phyloP scores from a whole-genome alignment of 2,888 invertebrate species.

The Bombylius major region DNA sequence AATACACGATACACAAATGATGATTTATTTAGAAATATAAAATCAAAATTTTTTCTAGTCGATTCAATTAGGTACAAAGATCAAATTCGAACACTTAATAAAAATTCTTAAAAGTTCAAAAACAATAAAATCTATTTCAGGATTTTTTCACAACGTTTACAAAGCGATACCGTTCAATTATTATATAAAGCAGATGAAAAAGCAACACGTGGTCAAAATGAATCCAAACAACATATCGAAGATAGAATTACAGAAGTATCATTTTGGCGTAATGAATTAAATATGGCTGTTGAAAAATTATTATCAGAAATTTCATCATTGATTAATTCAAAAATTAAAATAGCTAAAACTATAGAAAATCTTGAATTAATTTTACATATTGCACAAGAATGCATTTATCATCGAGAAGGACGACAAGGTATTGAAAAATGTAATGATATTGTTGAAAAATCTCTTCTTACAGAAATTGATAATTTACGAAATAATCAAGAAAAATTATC shows the following conservation, averaged over 20 bases:
- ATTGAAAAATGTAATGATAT: constrained; percentile 84
- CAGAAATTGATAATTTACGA: constrained; percentile 71
- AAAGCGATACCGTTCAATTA: constrained; percentile 64
- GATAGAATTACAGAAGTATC: constrained; percentile 85
- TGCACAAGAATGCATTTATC: constrained; percentile 87
- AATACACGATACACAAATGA: constrained; percentile 84
- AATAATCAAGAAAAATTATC: constrained; percentile 67
- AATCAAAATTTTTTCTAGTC: constrained; percentile 67
- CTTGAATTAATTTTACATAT: constrained; percentile 85
- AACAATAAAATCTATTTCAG: constrained; percentile 12
- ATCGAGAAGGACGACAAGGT: constrained; percentile 78
- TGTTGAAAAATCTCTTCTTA: constrained; percentile 72
- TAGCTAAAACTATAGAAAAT: constrained; percentile 58
- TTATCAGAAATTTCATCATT: constrained; percentile 65
- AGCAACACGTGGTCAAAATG: constrained; percentile 61
- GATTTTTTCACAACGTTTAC: constrained; percentile 60
- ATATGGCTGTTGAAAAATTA: constrained; percentile 73
- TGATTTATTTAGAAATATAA: constrained; percentile 82
- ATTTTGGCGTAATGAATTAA: constrained; percentile 85
- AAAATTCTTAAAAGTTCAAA: no score
- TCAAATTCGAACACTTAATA: background rate
- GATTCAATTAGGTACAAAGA: constrained; percentile 60
- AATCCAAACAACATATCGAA: constrained; percentile 75
- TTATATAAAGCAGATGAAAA: constrained; percentile 72
- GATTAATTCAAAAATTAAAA: constrained; percentile 52